Base-by-base conservation (phyloP, 2,113 vertebrate genomes). In the Apaloderma vittatum region DNA sequence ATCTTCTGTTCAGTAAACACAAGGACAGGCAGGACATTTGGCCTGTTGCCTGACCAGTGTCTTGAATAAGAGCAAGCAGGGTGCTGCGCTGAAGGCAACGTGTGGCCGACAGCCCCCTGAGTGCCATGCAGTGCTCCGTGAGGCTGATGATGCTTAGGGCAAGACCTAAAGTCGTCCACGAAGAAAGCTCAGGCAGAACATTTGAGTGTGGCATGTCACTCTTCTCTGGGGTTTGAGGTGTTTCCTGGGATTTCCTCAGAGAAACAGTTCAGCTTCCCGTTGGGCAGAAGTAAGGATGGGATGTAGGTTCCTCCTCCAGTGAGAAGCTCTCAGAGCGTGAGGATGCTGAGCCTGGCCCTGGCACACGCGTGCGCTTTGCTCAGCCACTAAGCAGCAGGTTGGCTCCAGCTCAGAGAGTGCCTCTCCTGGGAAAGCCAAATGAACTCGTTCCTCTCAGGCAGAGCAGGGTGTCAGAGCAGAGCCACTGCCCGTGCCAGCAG, bases 41-140 rank as follows among this genome's bases (percentile, higher is more conserved):
- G 6, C 16, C 9, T 2, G 0, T 40, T 2, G 1, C 13, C 81
- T 66, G 6, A 40, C 2, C 61, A 37, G 30, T 11, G 11, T 34
- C 65, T 76, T 22, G 12, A 61, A 51, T 8, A 68, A 22, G 20
- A 67, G 24, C 8, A 17, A 66, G 59, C 0, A 0, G 70, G 32
- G 27, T 72, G 30, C 75, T 68, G 45, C 52, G 19, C 9, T 55
- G 54, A 40, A 75, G 62, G 20, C 0, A 0, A 8, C 37, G 12
- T 21, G 30, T 10, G 7, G 20, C 9, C 58, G 65, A 49, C 45
- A 93, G 49, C 20, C 6, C 21, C 8, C 2, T 1, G 37, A 40
- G 5, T 20, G 34, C 49, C n/a, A 52, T 0, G 0, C 32, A 46
- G 63, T 5, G 3, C 45, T 65, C 15, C 21, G 12, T 1, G 19